Conservation (phyloP, 2,888 invertebrate species). For the Dynastes maya region DNA sequence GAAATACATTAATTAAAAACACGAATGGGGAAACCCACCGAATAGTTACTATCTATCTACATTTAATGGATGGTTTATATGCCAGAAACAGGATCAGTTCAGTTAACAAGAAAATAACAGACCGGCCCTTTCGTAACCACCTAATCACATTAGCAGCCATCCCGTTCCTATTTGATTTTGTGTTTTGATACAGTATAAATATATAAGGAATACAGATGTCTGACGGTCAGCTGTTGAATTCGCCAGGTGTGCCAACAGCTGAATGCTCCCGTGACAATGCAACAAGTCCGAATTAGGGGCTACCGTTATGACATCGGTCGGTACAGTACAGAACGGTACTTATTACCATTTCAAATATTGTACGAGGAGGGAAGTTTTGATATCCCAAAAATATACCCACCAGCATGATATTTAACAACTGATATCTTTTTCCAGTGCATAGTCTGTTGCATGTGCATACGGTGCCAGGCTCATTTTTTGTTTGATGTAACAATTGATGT, state of each 20-base stretch:
- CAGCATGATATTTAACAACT: background rate
- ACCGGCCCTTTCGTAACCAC: constrained; percentile 37
- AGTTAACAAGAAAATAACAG: constrained; percentile 44
- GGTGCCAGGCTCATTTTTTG: constrained; percentile 1
- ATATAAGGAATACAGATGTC: constrained; percentile 49
- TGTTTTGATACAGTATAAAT: constrained; percentile 49
- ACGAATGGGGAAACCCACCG: constrained; percentile 22
- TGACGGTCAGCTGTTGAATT: constrained; percentile 59
- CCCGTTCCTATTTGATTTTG: constrained; percentile 47
- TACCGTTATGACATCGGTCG: constrained; percentile 44
- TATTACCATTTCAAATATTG: constrained; percentile 45
- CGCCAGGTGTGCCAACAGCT: constrained; percentile 59
- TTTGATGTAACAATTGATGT: constrained; percentile 46
- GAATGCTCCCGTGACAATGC: constrained; percentile 57
- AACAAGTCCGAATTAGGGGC: constrained; percentile 57
- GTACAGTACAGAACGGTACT: constrained; percentile 47
- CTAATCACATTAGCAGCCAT: constrained; percentile 45
- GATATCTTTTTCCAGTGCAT: constrained; percentile 27
- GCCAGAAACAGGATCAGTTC: constrained; percentile 25
- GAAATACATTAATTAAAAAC: constrained; percentile 38
- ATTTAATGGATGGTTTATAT: constrained; percentile 31
- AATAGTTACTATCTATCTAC: background rate
- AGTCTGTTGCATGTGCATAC: constrained; percentile 14
- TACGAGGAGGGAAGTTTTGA: constrained; percentile 37
- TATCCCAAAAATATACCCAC: background rate